Base-by-base conservation (phyloP, 2,797 vertebrate species). In the Coracias cyanogaster region DNA sequence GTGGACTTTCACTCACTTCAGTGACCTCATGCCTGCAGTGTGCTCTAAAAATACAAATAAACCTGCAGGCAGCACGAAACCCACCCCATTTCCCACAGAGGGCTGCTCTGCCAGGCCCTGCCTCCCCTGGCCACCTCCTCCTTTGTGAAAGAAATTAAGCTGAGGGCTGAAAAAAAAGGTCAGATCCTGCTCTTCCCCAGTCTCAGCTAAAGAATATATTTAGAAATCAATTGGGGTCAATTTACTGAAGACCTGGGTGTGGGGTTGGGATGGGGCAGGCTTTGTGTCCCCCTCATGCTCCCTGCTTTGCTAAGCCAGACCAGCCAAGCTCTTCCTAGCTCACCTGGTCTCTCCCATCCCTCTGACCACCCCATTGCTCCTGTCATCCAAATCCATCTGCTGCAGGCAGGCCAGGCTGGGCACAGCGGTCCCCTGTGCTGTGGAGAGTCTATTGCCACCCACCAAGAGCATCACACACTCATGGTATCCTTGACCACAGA, bases 41-140 rank as follows among this genome's bases (percentile, higher is more conserved):
- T 0, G 0, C 77, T 90, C 92, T 94, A 76, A 95, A 94, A 95
- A 82, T 72, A 96, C 77, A 93, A 95, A 95, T 57, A 82, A 93
- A 94, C 35, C 6, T 4, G 46, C 1, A 10, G 54, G 78, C 0
- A 0, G 80, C 55, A 54, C 2, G 4, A 65, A 48, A 31, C 62
- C 70, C 88, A 76, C 29, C 93, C 90, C 0, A 0, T 33, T 74
- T 70, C 80, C 70, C 0, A 1, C 65, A 24, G 65, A 66, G 91
- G 35, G 35, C 39, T 79, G 74, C 62, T 67, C 1, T 0, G 55
- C 26, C 82, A 33, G 72, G 57, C 73, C 37, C 52, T 64, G 79
- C 82, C 79, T 76, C n/a, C 43, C n/a, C 49, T 46, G 26, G 5
- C 21, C 17, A 7, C 6, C 4, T 54, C 24, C 37, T 33, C 9